Evolutionary conservation across 2,797 vertebrate genomes (phyloP).

Genomic region (Orientallactaga sibirica): DNA sequence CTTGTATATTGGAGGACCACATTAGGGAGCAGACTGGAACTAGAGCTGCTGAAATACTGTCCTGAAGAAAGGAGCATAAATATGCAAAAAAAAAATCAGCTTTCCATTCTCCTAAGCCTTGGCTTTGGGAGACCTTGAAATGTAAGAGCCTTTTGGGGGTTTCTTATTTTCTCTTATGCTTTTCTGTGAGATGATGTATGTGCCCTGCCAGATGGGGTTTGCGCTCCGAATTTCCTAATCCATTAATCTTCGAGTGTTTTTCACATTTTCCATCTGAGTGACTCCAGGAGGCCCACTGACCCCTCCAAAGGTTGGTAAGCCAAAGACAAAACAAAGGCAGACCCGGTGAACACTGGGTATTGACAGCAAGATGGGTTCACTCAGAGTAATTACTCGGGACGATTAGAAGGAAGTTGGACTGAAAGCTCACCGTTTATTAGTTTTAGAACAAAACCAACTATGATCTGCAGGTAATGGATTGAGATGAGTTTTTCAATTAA

Average conservation of each 20-base stretch:
- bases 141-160: neutral
- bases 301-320: constrained; percentile 47
- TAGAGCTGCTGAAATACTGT: neutral
- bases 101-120: constrained; percentile 52
- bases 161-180: constrained; percentile 60
- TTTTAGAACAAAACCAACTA: constrained; percentile 79
- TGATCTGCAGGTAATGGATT: constrained; percentile 80
- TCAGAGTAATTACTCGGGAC: constrained; percentile 52
- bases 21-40: neutral
- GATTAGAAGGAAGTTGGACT: constrained; percentile 40
- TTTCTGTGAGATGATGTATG: constrained; percentile 59
- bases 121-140: constrained; percentile 52
- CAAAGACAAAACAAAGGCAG: constrained; percentile 33
- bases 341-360: neutral
- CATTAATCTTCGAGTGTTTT: constrained; percentile 68
- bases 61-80: neutral
- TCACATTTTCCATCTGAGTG: constrained; percentile 70
- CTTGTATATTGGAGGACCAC: neutral
- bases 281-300: constrained; percentile 59
- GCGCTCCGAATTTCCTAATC: constrained; percentile 34
- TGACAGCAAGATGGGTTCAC: constrained; percentile 6
- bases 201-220: constrained; percentile 52
- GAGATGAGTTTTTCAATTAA: constrained; percentile 79
- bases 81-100: neutral
- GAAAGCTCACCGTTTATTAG: constrained; percentile 77